Evolutionary conservation across 2,113 vertebrate species (phyloP).

Genomic region (Sterna hirundo): DNA sequence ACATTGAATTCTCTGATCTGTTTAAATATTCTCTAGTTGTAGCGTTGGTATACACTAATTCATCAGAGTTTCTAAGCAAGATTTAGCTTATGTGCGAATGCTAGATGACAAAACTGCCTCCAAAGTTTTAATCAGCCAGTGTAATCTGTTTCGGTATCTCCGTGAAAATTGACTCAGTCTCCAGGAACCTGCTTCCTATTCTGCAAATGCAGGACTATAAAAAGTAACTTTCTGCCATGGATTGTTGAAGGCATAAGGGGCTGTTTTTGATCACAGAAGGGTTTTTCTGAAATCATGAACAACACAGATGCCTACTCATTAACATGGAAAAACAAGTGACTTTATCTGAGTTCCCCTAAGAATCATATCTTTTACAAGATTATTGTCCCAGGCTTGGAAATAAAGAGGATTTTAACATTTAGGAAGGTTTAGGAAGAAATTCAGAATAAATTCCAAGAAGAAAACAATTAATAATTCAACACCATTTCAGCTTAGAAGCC

Average conservation of each 20-base stretch:
- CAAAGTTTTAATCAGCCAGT: conserved; percentile 4
- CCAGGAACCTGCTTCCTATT: not conserved
- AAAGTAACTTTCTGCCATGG: not conserved
- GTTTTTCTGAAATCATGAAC: conserved; percentile 3
- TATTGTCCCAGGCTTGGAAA: not conserved
- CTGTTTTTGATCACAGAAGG: not conserved
- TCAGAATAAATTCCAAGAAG: not conserved
- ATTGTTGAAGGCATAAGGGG: not conserved
- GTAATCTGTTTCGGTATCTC: not conserved
- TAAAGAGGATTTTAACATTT: not conserved
- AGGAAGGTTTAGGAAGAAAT: not conserved
- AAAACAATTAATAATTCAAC: not conserved
- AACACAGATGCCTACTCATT: not conserved
- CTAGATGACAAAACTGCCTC: not conserved
- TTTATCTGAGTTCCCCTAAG: not conserved
- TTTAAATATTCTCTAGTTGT: not conserved
- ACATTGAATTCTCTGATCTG: not conserved
- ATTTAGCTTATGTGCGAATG: not conserved
- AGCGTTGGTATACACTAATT: not conserved
- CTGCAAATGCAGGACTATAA: not conserved
- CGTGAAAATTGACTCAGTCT: not conserved
- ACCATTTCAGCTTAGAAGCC: not conserved
- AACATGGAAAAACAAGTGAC: not conserved
- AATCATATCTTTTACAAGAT: not conserved
- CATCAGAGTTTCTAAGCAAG: not conserved